Evolutionary conservation across 2,113 vertebrate species (phyloP).

Genomic region (Stigmatopora nigra): DNA sequence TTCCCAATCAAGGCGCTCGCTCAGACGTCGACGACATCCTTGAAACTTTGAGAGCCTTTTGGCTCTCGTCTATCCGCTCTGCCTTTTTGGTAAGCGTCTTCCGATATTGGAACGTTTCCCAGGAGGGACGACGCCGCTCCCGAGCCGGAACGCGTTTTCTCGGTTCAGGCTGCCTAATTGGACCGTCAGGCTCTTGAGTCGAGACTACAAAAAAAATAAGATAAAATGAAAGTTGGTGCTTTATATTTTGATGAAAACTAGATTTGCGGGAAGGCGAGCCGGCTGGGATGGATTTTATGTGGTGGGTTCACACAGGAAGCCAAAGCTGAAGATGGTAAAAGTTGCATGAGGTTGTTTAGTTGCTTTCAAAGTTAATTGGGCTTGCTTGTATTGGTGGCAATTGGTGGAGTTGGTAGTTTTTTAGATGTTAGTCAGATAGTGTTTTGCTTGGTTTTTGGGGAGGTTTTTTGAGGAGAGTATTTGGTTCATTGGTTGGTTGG

Average conservation of each 20-base stretch:
- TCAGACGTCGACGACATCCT: background rate
- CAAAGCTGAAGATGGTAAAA: background rate
- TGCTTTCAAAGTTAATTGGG: too few species aligned
- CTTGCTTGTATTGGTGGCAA: too few species aligned
- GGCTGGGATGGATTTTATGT: too few species aligned
- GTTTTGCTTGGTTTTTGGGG: too few species aligned
- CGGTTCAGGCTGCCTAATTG: background rate
- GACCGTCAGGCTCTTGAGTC: background rate
- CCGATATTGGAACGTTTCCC: background rate
- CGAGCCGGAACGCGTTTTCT: background rate
- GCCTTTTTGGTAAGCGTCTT: background rate
- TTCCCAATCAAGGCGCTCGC: background rate
- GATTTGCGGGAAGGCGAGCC: background rate
- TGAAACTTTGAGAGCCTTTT: background rate
- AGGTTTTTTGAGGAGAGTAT: too few species aligned
- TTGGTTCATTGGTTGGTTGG: too few species aligned
- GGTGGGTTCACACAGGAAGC: background rate
- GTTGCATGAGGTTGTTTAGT: too few species aligned
- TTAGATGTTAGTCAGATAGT: too few species aligned
- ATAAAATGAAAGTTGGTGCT: background rate
- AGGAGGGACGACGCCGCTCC: background rate
- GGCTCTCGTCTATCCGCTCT: background rate
- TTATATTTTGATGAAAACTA: background rate
- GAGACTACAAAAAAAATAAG: background rate
- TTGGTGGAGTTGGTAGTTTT: too few species aligned